These are phyloP conservation scores for Hirundo rustica DNA, from an alignment of 2,797 vertebrate genomes.

Conservation along the genomic window DNA sequence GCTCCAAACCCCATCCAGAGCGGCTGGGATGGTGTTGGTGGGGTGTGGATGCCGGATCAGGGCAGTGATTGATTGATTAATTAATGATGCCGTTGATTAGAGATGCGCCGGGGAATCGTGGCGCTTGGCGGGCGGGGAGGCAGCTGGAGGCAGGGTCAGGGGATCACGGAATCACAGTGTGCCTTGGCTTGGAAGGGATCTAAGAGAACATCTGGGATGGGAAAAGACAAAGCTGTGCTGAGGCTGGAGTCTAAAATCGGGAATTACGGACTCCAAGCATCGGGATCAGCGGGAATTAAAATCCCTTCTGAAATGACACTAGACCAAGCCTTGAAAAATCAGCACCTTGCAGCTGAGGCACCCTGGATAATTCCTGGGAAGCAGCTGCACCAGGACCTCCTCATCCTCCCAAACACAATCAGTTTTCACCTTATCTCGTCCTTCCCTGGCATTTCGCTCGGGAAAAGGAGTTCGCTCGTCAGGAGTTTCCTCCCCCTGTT, in stretches of 20 bases:
- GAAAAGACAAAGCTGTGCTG: accelerated
- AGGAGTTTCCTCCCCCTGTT: background rate
- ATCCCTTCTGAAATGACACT: background rate
- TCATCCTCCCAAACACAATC: background rate
- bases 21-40: accelerated
- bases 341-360: background rate
- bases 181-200: background rate
- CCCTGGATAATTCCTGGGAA: background rate
- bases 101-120: accelerated
- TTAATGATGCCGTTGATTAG: background rate
- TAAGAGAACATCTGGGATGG: background rate
- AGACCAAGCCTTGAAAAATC: background rate
- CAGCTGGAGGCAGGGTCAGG: background rate
- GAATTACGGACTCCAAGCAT: background rate
- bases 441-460: background rate
- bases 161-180: background rate
- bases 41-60: background rate
- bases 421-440: background rate
- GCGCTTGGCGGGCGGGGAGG: background rate
- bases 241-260: background rate
- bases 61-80: background rate
- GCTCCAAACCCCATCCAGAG: background rate
- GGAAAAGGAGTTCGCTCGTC: no score
- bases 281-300: background rate
- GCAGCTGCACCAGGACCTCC: background rate